A percentile compares a stretch with the other conserved stretches of the same genome.
These are phyloP conservation scores for Trididemnum clinides DNA, from an alignment of 23 tunicate genomes.

Conservation along the genomic window DNA sequence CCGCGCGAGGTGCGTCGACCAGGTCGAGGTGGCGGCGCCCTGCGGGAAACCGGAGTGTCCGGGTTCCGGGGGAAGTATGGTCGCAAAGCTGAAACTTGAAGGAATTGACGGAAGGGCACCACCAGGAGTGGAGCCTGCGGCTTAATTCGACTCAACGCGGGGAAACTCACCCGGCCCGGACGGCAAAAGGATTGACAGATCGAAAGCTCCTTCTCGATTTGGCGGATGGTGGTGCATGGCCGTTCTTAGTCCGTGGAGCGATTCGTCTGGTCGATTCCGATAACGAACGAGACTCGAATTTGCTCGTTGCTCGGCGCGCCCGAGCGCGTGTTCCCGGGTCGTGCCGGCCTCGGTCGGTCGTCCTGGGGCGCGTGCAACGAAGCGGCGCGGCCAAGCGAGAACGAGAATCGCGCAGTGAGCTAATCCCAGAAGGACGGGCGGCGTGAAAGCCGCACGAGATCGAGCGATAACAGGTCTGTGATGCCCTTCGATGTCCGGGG, in stretches of 20 bases:
- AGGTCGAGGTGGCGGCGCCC: too few relatives aligned
- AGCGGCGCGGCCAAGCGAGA: too few relatives aligned
- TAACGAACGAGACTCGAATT: slow-evolving; percentile 60
- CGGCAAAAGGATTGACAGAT: slow-evolving; percentile 81
- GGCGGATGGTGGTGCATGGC: slow-evolving; percentile 86
- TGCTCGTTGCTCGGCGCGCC: slow-evolving; percentile 19
- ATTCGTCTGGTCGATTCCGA: slow-evolving; percentile 50
- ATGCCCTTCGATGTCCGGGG: slow-evolving; percentile 87
- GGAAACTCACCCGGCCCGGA: slow-evolving; percentile 85
- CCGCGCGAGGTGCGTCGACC: too few relatives aligned
- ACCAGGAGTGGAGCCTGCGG: slow-evolving; percentile 86
- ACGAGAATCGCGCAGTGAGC: too few relatives aligned
- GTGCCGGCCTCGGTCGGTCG: too few relatives aligned
- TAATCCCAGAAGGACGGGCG: slow-evolving; percentile 72
- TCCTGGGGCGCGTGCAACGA: too few relatives aligned
- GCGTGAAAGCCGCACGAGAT: slow-evolving; percentile 77
- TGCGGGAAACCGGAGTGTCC: slow-evolving; percentile 82
- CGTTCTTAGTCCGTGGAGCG: slow-evolving; percentile 71
- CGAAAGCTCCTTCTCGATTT: slow-evolving; percentile 84
- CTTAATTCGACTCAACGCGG: slow-evolving; percentile 76
- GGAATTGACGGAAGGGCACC: slow-evolving; percentile 83
- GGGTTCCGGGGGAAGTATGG: slow-evolving; percentile 88
- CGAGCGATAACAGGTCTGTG: slow-evolving; percentile 87
- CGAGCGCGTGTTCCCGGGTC: too few relatives aligned
- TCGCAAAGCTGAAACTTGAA: slow-evolving; percentile 76